Conservation (phyloP, 1,140 invertebrate species). For the Cylas formicarius region DNA sequence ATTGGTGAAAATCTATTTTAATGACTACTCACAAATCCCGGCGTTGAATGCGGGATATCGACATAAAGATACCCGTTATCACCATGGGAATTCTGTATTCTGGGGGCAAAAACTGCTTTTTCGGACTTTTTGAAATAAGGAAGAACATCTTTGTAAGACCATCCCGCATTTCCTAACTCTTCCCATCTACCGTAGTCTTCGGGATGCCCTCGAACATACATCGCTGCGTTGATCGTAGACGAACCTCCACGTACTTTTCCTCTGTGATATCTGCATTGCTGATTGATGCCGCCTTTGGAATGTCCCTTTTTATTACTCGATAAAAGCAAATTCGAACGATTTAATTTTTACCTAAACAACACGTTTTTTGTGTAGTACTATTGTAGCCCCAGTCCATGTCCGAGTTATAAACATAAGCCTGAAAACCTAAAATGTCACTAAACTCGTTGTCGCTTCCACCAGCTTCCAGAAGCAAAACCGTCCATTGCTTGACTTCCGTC, state of each 20-base stretch:
- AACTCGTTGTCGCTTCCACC: constrained; percentile 30
- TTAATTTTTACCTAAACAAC: constrained; percentile 12
- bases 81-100: no score
- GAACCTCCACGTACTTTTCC: constrained; percentile 65
- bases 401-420: constrained; percentile 13
- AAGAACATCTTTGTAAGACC: constrained; percentile 73
- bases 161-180: constrained; percentile 63
- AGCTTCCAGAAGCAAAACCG: constrained; percentile 25
- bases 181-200: constrained; percentile 59
- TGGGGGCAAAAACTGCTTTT: constrained; percentile 49
- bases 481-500: constrained; percentile 14
- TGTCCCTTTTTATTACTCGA: background rate
- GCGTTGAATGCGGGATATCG: no score
- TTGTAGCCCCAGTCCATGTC: constrained; percentile 59
- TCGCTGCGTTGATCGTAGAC: constrained; percentile 79
- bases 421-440: constrained; percentile 24
- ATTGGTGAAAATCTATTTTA: no score
- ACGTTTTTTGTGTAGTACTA: constrained; percentile 40
- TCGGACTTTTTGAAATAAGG: constrained; percentile 77
- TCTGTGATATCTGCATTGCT: constrained; percentile 51
- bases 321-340: no score
- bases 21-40: no score
- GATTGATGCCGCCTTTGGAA: constrained; percentile 55
- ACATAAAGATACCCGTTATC: no score
- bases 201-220: constrained; percentile 74